Conservation (phyloP, 1,140 invertebrate species). For the Anoplolepis gracilipes region DNA sequence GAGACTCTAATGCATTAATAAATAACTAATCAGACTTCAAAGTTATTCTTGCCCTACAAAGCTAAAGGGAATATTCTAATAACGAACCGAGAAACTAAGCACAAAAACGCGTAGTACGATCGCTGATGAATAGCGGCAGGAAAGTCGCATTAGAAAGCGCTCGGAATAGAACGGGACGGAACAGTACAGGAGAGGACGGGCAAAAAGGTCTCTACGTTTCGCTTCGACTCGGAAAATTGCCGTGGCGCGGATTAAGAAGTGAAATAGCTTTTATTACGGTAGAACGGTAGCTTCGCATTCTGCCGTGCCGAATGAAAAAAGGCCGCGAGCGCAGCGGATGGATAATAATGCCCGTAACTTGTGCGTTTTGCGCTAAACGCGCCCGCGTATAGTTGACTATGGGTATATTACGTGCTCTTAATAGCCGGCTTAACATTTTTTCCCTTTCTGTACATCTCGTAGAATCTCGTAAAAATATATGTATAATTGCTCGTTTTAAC, state of each 20-base stretch:
- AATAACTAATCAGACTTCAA: background rate
- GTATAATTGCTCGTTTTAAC: background rate
- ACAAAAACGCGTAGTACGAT: background rate
- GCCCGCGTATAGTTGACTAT: constrained; percentile 71
- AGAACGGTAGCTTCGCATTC: constrained; percentile 56
- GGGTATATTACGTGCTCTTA: constrained; percentile 74
- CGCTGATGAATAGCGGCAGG: constrained; percentile 1
- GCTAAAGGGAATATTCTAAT: background rate
- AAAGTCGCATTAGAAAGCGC: constrained; percentile 11
- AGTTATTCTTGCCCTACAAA: background rate
- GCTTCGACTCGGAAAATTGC: constrained; percentile 65
- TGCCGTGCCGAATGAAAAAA: constrained; percentile 66
- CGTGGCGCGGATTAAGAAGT: constrained; percentile 71
- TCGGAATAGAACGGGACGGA: background rate
- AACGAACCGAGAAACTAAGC: background rate
- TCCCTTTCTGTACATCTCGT: constrained; percentile 1
- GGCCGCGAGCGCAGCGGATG: constrained; percentile 62
- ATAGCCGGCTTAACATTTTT: constrained; percentile 73
- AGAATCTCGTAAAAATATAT: background rate
- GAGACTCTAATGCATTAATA: constrained; percentile 7
- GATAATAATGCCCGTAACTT: constrained; percentile 74
- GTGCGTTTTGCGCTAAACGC: constrained; percentile 70
- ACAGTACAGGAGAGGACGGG: background rate
- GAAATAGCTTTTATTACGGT: constrained; percentile 72
- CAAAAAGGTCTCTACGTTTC: constrained; percentile 41